phyloP scores from a whole-genome alignment of 2,113 vertebrate species.

The Rafetus swinhoei region DNA sequence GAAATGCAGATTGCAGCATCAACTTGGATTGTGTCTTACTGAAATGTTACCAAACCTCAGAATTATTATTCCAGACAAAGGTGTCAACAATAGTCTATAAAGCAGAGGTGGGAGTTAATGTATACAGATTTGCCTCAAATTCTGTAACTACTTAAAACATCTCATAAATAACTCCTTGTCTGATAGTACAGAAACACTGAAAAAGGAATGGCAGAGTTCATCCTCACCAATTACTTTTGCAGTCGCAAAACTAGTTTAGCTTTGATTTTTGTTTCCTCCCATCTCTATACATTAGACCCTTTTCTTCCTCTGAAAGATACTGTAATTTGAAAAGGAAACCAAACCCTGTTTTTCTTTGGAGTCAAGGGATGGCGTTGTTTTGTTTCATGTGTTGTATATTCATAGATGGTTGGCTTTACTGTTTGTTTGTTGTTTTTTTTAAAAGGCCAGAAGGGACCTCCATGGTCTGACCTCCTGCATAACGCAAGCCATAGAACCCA shows the following conservation, averaged over 20 bases:
- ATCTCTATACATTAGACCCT: not conserved
- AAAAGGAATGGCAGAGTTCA: rapidly evolving
- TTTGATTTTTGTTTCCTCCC: not conserved
- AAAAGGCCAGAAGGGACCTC: not conserved
- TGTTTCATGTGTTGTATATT: not conserved
- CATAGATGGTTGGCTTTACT: not conserved
- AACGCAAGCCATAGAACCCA: not conserved
- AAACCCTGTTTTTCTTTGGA: not conserved
- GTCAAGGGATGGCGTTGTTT: not conserved
- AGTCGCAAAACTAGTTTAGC: not conserved
- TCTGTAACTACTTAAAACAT: not conserved
- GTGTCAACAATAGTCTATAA: not conserved
- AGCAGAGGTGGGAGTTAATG: not conserved
- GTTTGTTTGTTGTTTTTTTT: too few relatives aligned
- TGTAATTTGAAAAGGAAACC: not conserved
- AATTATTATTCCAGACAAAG: not conserved
- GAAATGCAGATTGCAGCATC: not conserved
- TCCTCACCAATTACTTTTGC: not conserved
- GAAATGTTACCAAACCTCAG: not conserved
- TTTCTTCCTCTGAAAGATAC: not conserved
- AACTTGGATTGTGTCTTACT: not conserved
- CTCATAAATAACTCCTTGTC: not conserved
- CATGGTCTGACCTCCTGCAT: not conserved
- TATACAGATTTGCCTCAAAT: not conserved
- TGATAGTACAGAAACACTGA: not conserved